Base-by-base conservation (phyloP, 2,113 vertebrate genomes). In the Xyliphius kryptos region DNA sequence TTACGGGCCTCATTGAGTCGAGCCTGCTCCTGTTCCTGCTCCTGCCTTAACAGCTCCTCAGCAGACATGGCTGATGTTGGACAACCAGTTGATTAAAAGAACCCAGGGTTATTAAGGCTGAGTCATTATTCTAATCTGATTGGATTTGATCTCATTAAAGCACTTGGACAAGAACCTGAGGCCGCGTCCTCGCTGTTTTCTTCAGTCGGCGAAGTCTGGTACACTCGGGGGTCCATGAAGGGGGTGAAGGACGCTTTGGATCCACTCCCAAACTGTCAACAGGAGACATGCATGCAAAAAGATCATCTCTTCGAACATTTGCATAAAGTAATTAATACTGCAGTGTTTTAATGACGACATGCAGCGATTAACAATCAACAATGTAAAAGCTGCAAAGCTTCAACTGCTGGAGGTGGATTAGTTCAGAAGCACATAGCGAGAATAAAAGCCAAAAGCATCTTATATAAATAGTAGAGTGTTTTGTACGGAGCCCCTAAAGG, bases 221-320 rank as follows among this genome's bases (percentile, higher is more conserved):
- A 99, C 10, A 98, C 94, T 75, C 95, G 88, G 13, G 92, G 93
- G 74, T 99, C 96, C 66, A 99, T 93, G 55, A 99, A 99, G 0
- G 95, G 92, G 0, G 95, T 92, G 81, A 99, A 99, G 74, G 96
- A 97, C 47, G 96, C 85, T 87, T 99, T 99, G 77, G 92, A 94
- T 78, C 91, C 91, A 22, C 90, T 91, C 64, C 90, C 91, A 5
- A 90, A 97, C 96, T 99, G 83, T 40, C 40, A 51, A 74, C 0
- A 40, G 36, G 22, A 72, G 16, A 65, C 67, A 63, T 26, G 38
- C 68, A 21, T 71, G 9, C n/a, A 78, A 19, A 71, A 14, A 67
- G 53, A 73, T 0, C 48, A 61, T 49, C 9, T 48, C 5, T n/a
- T 0, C 2, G 26, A 32, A 32, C 1, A 2, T 32, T 32, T 32